Evolutionary conservation across 2,113 vertebrate species (phyloP).

Genomic region (Muscicapa adusta): DNA sequence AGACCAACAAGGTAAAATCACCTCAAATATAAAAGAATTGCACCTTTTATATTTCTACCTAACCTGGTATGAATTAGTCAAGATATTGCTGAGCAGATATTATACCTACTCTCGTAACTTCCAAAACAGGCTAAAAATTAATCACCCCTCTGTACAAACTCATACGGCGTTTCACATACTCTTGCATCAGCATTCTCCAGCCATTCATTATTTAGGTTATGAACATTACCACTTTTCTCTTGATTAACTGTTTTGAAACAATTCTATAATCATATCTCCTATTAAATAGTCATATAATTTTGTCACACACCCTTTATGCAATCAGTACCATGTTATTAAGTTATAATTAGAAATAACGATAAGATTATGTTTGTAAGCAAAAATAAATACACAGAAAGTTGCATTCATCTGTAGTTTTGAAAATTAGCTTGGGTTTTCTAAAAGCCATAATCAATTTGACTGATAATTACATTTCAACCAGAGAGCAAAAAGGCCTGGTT

Average conservation of each 20-base stretch:
- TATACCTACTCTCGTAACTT: neutral
- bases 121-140: conserved; percentile 4
- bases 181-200: neutral
- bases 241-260: conserved; percentile 17
- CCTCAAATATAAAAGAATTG: neutral
- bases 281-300: conserved; percentile 10
- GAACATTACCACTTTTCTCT: conserved; percentile 1
- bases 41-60: neutral
- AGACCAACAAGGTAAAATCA: neutral
- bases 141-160: neutral
- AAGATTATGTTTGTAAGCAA: conserved; percentile 50
- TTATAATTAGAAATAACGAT: conserved; percentile 30
- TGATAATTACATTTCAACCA: conserved; percentile 38
- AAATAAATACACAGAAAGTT: conserved; percentile 37
- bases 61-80: neutral
- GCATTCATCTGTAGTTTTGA: conserved; percentile 25
- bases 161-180: neutral
- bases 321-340: conserved; percentile 30
- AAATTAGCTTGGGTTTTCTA: conserved; percentile 34
- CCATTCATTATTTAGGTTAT: conserved; percentile 1
- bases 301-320: conserved; percentile 8
- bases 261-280: neutral
- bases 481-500: neutral
- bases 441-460: conserved; percentile 14
- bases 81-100: neutral